These are phyloP conservation scores for Melikaiella ostensackeni DNA, from an alignment of 2,888 invertebrate species.

Conservation along the genomic window DNA sequence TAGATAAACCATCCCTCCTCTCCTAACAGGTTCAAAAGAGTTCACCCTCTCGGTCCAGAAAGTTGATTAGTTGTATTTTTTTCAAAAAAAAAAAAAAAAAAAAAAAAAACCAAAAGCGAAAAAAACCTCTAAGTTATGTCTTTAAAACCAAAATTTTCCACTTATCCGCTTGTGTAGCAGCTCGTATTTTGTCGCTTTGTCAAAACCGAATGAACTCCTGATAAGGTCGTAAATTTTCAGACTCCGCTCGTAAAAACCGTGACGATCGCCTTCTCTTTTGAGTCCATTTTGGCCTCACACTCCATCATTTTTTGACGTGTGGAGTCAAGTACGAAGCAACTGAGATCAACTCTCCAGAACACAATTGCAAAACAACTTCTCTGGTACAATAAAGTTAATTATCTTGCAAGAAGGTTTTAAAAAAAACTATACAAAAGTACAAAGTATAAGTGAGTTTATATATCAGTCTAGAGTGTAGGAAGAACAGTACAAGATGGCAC, in stretches of 20 bases:
- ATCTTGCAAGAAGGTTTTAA: constrained; percentile 11
- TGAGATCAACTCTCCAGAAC: not conserved
- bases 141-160: not conserved
- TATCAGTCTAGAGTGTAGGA: constrained; percentile 41
- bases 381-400: constrained; percentile 15
- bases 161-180: not conserved
- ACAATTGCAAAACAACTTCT: not conserved
- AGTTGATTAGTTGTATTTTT: too few species aligned
- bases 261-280: not conserved
- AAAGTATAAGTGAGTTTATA: constrained; percentile 44
- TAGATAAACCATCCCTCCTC: too few species aligned
- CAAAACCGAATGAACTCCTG: constrained; percentile 43
- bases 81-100: too few species aligned
- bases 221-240: constrained; percentile 45
- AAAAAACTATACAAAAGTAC: constrained; percentile 38
- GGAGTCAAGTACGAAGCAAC: not conserved
- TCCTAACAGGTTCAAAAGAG: too few species aligned
- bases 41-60: too few species aligned
- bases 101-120: too few species aligned
- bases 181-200: constrained; percentile 44
- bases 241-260: constrained; percentile 10
- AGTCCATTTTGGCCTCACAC: not conserved
- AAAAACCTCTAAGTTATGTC: too few species aligned
- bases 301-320: not conserved
- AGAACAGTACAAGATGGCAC: constrained; percentile 42